These are phyloP conservation scores for Mizuhopecten yessoensis DNA, from an alignment of 1,140 invertebrate genomes.

Conservation along the genomic window DNA sequence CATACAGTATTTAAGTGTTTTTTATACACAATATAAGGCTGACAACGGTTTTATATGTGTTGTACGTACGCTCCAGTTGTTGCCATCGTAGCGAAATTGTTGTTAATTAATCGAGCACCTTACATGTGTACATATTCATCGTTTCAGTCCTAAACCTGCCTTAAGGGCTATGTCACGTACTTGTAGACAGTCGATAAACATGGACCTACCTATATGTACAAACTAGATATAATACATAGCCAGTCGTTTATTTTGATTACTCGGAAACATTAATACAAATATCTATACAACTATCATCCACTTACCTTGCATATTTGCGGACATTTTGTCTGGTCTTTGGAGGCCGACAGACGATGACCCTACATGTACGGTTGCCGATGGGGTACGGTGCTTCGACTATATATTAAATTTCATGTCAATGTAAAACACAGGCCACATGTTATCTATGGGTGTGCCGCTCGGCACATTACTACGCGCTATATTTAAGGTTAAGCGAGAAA, in stretches of 20 bases:
- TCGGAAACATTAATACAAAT: not conserved
- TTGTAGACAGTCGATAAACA: not conserved
- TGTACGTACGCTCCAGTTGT: too few relatives aligned
- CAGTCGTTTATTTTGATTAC: not conserved
- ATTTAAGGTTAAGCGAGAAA: not conserved
- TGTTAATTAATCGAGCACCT: not conserved
- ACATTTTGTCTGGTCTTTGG: not conserved
- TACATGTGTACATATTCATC: not conserved
- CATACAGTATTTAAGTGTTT: too few relatives aligned
- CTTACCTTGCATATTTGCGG: not conserved
- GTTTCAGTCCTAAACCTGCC: not conserved
- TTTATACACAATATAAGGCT: too few relatives aligned
- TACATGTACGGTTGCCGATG: not conserved
- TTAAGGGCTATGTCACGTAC: not conserved
- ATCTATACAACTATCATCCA: not conserved
- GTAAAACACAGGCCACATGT: not conserved
- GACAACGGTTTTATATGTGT: too few relatives aligned
- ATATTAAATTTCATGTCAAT: not conserved
- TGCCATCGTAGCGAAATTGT: not conserved
- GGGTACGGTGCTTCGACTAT: too few relatives aligned
- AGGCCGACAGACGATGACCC: not conserved
- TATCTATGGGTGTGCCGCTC: not conserved
- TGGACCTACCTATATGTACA: not conserved
- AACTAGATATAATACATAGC: not conserved
- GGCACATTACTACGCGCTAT: not conserved